phyloP scores from a whole-genome alignment of 2,888 invertebrate genomes.

The Prosapia bicincta region DNA sequence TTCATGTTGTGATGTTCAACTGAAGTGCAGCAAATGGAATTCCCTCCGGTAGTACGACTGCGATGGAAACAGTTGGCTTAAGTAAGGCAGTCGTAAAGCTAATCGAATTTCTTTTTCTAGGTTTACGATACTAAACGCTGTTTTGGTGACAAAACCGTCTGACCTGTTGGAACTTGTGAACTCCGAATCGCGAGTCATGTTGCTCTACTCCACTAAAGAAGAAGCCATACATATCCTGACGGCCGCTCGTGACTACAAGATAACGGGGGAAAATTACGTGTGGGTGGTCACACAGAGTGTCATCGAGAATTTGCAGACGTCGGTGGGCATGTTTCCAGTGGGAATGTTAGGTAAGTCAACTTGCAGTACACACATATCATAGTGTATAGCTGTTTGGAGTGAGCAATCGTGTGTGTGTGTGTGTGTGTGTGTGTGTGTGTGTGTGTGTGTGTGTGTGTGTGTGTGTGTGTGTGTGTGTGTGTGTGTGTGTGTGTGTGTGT shows the following conservation, averaged over 20 bases:
- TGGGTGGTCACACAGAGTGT: conserved; percentile 97
- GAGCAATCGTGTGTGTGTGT: background rate
- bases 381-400: too few relatives aligned
- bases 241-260: conserved; percentile 69
- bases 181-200: conserved; percentile 88
- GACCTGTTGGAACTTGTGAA: conserved; percentile 80
- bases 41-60: too few relatives aligned
- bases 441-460: background rate
- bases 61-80: too few relatives aligned
- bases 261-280: conserved; percentile 89
- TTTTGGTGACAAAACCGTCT: conserved; percentile 71
- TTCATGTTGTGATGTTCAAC: too few relatives aligned
- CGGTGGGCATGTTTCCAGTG: conserved; percentile 72
- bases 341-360: conserved; percentile 78
- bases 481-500: too few relatives aligned
- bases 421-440: background rate
- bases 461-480: background rate
- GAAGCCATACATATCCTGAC: conserved; percentile 81
- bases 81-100: too few relatives aligned
- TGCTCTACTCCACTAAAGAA: conserved; percentile 84
- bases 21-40: too few relatives aligned
- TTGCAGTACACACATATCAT: too few relatives aligned
- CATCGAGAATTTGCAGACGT: conserved; percentile 74
- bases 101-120: conserved; percentile 51
- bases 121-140: conserved; percentile 83